These are phyloP conservation scores for Platycheirus rosarum DNA, from an alignment of 2,888 invertebrate genomes.

Conservation along the genomic window DNA sequence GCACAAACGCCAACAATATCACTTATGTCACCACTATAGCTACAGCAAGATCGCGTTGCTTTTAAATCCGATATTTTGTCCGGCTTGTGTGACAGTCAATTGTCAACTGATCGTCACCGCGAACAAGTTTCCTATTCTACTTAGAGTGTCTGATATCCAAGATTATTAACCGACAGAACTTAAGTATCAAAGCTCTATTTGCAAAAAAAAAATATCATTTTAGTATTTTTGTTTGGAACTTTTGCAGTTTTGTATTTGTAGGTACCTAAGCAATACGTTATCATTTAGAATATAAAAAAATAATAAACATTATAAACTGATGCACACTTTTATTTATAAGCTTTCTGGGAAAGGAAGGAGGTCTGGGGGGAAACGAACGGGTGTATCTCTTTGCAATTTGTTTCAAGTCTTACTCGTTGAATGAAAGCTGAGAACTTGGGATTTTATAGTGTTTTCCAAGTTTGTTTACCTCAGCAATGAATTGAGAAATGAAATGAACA, in stretches of 20 bases:
- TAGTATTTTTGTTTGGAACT: slow-evolving; percentile 6
- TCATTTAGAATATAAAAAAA: slow-evolving; percentile 8
- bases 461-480: slow-evolving; percentile 41
- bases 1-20: slow-evolving; percentile 42
- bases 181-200: slow-evolving; percentile 60
- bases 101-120: slow-evolving; percentile 81
- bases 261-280: slow-evolving; percentile 26
- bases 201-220: slow-evolving; percentile 7
- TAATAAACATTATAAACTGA: not conserved
- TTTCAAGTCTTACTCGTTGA: not conserved
- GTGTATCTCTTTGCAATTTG: slow-evolving; percentile 5
- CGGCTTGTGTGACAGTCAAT: slow-evolving; percentile 79
- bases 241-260: too few species aligned
- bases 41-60: slow-evolving; percentile 7
- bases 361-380: not conserved
- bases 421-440: slow-evolving; percentile 53
- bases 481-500: slow-evolving; percentile 15
- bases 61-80: slow-evolving; percentile 27
- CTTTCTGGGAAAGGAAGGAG: not conserved
- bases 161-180: slow-evolving; percentile 47
- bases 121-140: slow-evolving; percentile 63
- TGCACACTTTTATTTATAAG: slow-evolving; percentile 35
- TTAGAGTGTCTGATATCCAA: slow-evolving; percentile 62
- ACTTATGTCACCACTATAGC: slow-evolving; percentile 21
- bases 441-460: slow-evolving; percentile 17